phyloP scores from a whole-genome alignment of 2,797 vertebrate genomes.

The Crenichthys baileyi region DNA sequence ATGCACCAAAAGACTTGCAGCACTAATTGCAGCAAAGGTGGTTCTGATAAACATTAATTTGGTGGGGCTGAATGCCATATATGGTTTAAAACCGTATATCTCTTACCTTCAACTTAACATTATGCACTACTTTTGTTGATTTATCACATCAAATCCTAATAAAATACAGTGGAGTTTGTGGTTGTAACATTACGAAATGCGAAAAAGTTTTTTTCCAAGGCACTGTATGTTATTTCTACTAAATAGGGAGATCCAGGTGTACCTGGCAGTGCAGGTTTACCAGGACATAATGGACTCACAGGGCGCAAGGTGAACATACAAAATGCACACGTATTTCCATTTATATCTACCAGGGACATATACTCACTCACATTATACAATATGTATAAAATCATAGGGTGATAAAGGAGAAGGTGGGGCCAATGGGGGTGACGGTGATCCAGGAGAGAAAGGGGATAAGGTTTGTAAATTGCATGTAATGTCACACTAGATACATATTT shows the following conservation, averaged over 20 bases:
- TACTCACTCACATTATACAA: not conserved
- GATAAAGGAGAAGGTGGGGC: slow-evolving; percentile 81
- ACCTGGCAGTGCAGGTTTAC: slow-evolving; percentile 80
- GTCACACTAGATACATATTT: not conserved
- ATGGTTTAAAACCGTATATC: not conserved
- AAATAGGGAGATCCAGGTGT: slow-evolving; percentile 83
- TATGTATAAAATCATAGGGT: slow-evolving; percentile 73
- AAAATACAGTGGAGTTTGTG: not conserved
- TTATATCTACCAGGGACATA: not conserved
- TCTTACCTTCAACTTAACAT: not conserved
- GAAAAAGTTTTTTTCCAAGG: not conserved
- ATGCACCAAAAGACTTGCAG: too few relatives aligned
- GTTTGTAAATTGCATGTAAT: slow-evolving; percentile 60
- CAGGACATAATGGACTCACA: slow-evolving; percentile 77
- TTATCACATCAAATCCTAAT: not conserved
- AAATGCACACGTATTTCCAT: not conserved
- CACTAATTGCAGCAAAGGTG: too few relatives aligned
- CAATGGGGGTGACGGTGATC: slow-evolving; percentile 74
- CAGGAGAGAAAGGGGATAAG: slow-evolving; percentile 87
- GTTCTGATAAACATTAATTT: too few relatives aligned
- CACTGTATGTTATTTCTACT: not conserved
- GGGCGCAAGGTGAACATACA: slow-evolving; percentile 82
- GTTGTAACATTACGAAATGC: not conserved
- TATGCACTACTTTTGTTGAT: not conserved
- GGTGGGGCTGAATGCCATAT: not conserved